A percentile compares a stretch with the other conserved stretches of the same genome.
Evolutionary conservation across 2,888 invertebrate species (phyloP).

Genomic region (Andrena hattorfiana): DNA sequence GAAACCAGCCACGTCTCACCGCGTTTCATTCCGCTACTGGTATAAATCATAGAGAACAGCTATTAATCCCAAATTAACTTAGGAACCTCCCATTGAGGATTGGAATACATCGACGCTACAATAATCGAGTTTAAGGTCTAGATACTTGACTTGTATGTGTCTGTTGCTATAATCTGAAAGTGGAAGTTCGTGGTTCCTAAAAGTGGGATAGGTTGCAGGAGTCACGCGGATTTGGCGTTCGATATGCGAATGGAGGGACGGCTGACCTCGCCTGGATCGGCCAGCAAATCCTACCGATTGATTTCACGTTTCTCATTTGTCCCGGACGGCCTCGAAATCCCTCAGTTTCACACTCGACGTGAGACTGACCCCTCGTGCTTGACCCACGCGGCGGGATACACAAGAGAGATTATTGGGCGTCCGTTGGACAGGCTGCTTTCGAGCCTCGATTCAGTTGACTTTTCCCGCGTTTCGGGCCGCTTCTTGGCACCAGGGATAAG

Average conservation of each 20-base stretch:
- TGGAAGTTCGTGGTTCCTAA: not conserved
- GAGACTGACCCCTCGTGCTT: constrained; percentile 78
- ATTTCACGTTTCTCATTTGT: constrained; percentile 75
- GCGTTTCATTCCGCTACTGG: not conserved
- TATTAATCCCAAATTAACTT: not conserved
- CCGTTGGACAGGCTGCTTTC: constrained; percentile 42
- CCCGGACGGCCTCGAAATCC: constrained; percentile 71
- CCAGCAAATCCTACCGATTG: constrained; percentile 75
- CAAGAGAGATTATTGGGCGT: constrained; percentile 64
- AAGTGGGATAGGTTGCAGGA: not conserved
- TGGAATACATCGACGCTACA: not conserved
- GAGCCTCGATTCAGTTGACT: constrained; percentile 11
- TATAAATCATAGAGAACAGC: not conserved
- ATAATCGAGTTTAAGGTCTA: no score
- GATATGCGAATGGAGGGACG: not conserved
- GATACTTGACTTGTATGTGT: not conserved
- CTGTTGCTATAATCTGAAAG: no score
- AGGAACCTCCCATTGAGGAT: not conserved
- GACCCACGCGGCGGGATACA: constrained; percentile 72
- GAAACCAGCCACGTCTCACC: constrained; percentile 21
- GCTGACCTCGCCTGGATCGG: constrained; percentile 1
- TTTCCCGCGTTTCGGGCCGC: constrained; percentile 34
- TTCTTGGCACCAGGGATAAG: constrained; percentile 31
- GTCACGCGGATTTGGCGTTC: constrained; percentile 15
- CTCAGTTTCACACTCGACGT: constrained; percentile 83